Percentiles rank a stretch among this genome's conserved stretches.
Evolutionary conservation across 2,888 invertebrate species (phyloP).

Genomic region (Merodon equestris): DNA sequence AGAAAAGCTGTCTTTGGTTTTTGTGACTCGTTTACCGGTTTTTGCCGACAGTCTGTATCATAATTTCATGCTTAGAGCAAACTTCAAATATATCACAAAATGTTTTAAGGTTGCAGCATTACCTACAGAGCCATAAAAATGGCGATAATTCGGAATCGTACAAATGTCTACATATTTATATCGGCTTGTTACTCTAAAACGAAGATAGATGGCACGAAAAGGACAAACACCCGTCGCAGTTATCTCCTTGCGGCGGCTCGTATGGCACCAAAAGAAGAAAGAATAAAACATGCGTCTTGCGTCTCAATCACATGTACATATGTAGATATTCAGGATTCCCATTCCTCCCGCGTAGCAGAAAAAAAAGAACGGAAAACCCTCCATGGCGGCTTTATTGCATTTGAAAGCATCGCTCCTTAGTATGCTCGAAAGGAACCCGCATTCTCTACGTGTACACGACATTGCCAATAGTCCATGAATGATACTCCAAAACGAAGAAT

Average conservation of each 20-base stretch:
- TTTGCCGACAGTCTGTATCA: too few species aligned
- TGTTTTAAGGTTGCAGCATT: too few species aligned
- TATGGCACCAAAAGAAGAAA: neutral
- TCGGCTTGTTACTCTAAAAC: neutral
- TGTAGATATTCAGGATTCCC: slow-evolving; percentile 1
- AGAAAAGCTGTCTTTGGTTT: too few species aligned
- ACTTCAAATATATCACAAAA: too few species aligned
- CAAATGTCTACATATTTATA: too few species aligned
- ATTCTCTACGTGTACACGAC: slow-evolving; percentile 41
- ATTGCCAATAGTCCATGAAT: slow-evolving; percentile 37
- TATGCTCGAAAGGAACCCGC: slow-evolving; percentile 50
- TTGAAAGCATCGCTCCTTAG: slow-evolving; percentile 43
- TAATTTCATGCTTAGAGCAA: too few species aligned
- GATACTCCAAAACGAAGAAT: neutral
- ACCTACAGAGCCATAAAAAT: too few species aligned
- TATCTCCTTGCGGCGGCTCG: slow-evolving; percentile 42
- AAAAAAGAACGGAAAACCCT: slow-evolving; percentile 6
- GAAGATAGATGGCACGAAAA: slow-evolving; percentile 34
- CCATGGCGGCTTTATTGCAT: slow-evolving; percentile 43
- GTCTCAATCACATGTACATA: slow-evolving; percentile 5
- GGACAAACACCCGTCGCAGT: slow-evolving; percentile 35
- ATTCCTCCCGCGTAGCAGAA: neutral
- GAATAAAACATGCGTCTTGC: slow-evolving; percentile 11
- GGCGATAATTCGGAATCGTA: too few species aligned
- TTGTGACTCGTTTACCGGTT: too few species aligned